Evolutionary conservation across 2,797 vertebrate genomes (phyloP).

Genomic region (Octomys mimax): DNA sequence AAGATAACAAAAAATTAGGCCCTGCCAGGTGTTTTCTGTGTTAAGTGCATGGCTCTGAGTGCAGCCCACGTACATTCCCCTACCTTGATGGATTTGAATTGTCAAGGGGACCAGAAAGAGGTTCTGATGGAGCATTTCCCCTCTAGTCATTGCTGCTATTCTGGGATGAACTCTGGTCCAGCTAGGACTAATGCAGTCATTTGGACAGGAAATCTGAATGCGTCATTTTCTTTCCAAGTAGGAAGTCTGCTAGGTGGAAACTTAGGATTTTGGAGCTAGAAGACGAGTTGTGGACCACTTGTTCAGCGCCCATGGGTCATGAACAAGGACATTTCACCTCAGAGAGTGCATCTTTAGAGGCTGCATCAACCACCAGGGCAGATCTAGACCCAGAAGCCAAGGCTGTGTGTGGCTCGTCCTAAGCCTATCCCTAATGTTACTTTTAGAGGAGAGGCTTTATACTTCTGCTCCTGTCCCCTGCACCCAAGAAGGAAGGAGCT

Average conservation of each 20-base stretch:
- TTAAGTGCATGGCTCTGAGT: neutral
- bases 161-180: neutral
- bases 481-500: neutral
- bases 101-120: neutral
- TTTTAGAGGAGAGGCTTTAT: neutral
- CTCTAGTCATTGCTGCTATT: conserved; percentile 67
- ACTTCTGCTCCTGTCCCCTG: neutral
- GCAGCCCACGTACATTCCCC: neutral
- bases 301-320: neutral
- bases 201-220: conserved; percentile 57
- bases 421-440: neutral
- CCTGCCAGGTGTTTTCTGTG: conserved; percentile 57
- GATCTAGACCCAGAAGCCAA: neutral
- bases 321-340: neutral
- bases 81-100: conserved; percentile 43
- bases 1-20: neutral
- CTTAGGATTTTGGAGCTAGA: conserved; percentile 18
- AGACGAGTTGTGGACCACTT: neutral
- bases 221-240: conserved; percentile 51
- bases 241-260: neutral
- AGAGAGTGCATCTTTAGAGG: neutral
- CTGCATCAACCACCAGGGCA: neutral
- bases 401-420: neutral
- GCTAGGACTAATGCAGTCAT: conserved; percentile 15
- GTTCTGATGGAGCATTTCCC: conserved; percentile 65